Evolutionary conservation across 1,140 invertebrate genomes (phyloP), one percentile per base, ranked within the genome.

Genomic region (Drosophila saltans): DNA sequence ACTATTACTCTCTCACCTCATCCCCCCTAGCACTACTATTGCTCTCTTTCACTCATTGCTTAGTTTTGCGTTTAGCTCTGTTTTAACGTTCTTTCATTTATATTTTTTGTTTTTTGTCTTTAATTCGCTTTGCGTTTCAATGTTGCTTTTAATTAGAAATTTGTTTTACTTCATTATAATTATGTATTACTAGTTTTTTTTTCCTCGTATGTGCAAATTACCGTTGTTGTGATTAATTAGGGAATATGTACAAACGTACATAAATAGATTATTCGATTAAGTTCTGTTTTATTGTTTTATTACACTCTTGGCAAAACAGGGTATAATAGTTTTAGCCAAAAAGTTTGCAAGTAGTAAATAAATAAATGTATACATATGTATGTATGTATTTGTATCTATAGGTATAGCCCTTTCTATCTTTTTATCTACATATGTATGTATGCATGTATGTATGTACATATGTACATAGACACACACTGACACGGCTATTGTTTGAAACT

Each of bases 101-200:
- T 16, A 16, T 16, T 16, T 16, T 16, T 16, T 16, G 16, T 16
- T 68, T 60, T 64, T 61, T 56, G 72, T 39, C 56, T 68, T 68
- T 2, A 52, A 68, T 71, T 77, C 36, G 76, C 26, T 76, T 55
- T 28, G 6, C 40, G 57, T 62, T 77, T 71, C 76, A 68, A 83
- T 78, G 65, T 65, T 72, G 69, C 70, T 77, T 80, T 83, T 80
- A 84, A 84, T 84, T 84, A 77, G 69, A 72, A 77, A 84, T 80
- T 80, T 66, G 67, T 84, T 84, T 57, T 73, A 66, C 67, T 72
- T 84, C 67, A 84, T 84, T 80, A 74, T 77, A 77, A 77, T 71
- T 69, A 16, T 16, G 16, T 16, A 56, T 56, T 73, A 61, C 64
- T 62, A 61, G 52, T 33, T 40, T 57, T 24, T 24, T 41, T 6